These are phyloP conservation scores for Actinostola sp. DNA, from an alignment of 92 coral and sea anemone species.

Conservation along the genomic window DNA sequence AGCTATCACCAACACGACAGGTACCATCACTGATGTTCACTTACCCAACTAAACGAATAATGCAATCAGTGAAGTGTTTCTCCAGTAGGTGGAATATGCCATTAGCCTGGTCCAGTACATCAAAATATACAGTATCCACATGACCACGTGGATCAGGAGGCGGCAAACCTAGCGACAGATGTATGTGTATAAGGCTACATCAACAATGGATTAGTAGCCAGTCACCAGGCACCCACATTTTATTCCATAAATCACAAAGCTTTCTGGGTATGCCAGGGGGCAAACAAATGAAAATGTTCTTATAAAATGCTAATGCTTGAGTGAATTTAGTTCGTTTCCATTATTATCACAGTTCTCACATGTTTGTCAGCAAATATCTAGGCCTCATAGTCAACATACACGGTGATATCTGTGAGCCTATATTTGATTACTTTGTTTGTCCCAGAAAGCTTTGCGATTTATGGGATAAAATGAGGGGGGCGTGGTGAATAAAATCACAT, in stretches of 20 bases:
- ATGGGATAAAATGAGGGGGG: too few relatives aligned
- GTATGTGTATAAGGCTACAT: neutral
- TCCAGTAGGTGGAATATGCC: slow-evolving; percentile 96
- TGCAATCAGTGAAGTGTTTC: slow-evolving; percentile 93
- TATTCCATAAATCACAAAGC: too few relatives aligned
- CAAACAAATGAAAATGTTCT: too few relatives aligned
- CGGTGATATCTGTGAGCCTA: slow-evolving; percentile 2
- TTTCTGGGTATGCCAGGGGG: too few relatives aligned
- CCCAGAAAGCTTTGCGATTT: too few relatives aligned
- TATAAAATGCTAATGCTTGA: too few relatives aligned
- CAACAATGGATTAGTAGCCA: neutral
- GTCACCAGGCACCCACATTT: too few relatives aligned
- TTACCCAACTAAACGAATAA: slow-evolving; percentile 94
- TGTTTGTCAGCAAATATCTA: too few relatives aligned
- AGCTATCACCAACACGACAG: neutral
- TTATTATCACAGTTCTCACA: too few relatives aligned
- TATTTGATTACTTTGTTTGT: neutral
- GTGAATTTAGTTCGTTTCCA: too few relatives aligned
- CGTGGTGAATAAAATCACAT: neutral
- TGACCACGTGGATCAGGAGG: slow-evolving; percentile 80
- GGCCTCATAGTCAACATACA: too few relatives aligned
- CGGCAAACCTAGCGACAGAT: slow-evolving; percentile 61
- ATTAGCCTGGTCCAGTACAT: slow-evolving; percentile 90
- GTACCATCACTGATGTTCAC: slow-evolving; percentile 4
- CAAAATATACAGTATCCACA: slow-evolving; percentile 83